Evolutionary conservation across 1,140 invertebrate species (phyloP), one percentile per base, ranked within the genome.

Genomic region (Brachionus manjavacas): DNA sequence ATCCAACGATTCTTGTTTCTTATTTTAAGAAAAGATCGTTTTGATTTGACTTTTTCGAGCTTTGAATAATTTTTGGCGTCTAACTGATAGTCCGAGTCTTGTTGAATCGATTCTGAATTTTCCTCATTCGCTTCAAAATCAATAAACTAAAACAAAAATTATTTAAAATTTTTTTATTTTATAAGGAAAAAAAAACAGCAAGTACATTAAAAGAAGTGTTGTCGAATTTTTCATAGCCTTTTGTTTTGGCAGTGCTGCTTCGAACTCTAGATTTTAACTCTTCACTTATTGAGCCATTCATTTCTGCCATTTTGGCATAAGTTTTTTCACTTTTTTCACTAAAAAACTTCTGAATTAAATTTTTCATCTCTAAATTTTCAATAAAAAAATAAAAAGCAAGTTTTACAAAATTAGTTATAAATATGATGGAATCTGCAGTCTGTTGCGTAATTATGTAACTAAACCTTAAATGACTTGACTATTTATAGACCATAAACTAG

Each of bases 221-320:
- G 68, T 72, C 68, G 39, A 72, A 72, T 72, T 72, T 72, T 72
- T 72, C 68, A 8, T 72, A 72, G 7, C 68, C 68, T 41, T 72
- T 72, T 4, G 31, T 72, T n/a, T 72, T 72, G 35, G 68, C 68
- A 11, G 68, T 72, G 31, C 31, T 72, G 31, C 16, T 72, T 72
- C 68, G 28, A 39, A 72, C 68, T 41, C 68, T 72, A 6, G 68
- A 72, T 41, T 72, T 72, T 1, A 72, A 16, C 28, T 72, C 68
- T 72, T 72, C 68, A 41, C 31, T 72, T 39, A 72, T 72, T 12
- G 68, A 72, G 12, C 20, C 68, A 72, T 72, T 72, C 14, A 72
- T 43, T 41, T 72, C 68, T n/a, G 16, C 39, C 28, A 72, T 72
- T 72, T 72, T 72, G 16, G 68, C 68, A 41, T 72, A 72, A 9